Evolutionary conservation across 2,888 invertebrate species (phyloP).

Genomic region (Monoplex corrugatus): DNA sequence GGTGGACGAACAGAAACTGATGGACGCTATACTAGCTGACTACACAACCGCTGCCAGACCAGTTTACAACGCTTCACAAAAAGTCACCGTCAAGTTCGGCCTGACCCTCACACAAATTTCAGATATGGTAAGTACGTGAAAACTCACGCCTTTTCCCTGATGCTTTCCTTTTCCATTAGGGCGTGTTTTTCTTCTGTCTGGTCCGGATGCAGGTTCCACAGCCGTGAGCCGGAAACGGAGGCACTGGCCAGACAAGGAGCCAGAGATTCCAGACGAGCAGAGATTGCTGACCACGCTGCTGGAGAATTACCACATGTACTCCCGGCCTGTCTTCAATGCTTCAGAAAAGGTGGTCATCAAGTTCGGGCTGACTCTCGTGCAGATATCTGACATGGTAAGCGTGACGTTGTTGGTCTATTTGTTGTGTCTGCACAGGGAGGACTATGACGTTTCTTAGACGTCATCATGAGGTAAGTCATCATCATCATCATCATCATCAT

Average conservation of each 20-base stretch:
- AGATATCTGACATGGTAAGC: slow-evolving; percentile 80
- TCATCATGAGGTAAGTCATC: no score
- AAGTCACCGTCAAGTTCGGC: slow-evolving; percentile 79
- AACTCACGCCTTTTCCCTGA: background rate
- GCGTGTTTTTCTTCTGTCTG: background rate
- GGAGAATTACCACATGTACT: slow-evolving; percentile 75
- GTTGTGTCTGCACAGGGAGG: no score
- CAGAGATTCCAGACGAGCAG: slow-evolving; percentile 77
- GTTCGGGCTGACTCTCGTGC: slow-evolving; percentile 78
- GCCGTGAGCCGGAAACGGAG: background rate
- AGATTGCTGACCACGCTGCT: slow-evolving; percentile 72
- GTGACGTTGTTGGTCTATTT: background rate
- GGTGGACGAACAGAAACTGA: slow-evolving; percentile 79
- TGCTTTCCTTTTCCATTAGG: slow-evolving; percentile 39
- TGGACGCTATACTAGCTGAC: slow-evolving; percentile 72
- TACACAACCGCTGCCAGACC: slow-evolving; percentile 80
- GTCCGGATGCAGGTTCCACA: background rate
- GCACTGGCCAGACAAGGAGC: background rate
- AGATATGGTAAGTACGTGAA: slow-evolving; percentile 78
- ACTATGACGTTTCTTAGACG: no score
- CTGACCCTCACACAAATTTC: slow-evolving; percentile 80
- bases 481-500: no score
- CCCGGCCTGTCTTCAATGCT: slow-evolving; percentile 79
- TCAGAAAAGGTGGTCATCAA: slow-evolving; percentile 74
- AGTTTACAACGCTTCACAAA: slow-evolving; percentile 80